These are phyloP conservation scores for Drosophila nannoptera DNA, from an alignment of 1,140 invertebrate genomes.

Conservation along the genomic window DNA sequence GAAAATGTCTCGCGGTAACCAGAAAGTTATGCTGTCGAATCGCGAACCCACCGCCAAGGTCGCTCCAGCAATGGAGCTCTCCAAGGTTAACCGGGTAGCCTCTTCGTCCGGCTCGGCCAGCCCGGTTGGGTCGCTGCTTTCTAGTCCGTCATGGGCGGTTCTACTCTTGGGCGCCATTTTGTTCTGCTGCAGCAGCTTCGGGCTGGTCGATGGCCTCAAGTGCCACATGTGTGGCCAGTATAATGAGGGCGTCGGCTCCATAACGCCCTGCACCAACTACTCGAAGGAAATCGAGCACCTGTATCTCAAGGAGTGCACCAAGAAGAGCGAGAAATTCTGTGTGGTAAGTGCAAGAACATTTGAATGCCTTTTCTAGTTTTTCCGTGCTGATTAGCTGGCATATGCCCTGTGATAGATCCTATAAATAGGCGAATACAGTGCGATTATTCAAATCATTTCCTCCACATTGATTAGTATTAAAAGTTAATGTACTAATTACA, in stretches of 20 bases:
- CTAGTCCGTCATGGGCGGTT: conserved; percentile 4
- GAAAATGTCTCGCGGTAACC: conserved; percentile 60
- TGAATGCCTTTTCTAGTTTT: neutral
- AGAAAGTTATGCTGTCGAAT: conserved; percentile 59
- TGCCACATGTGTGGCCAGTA: conserved; percentile 89
- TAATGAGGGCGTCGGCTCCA: conserved; percentile 89
- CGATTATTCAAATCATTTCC: no score
- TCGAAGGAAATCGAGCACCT: conserved; percentile 82
- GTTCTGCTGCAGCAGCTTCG: conserved; percentile 56
- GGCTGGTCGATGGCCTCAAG: conserved; percentile 80
- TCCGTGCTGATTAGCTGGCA: neutral
- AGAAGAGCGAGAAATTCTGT: conserved; percentile 83
- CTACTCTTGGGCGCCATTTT: conserved; percentile 51
- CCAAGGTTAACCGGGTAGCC: conserved; percentile 39
- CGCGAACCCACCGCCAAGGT: conserved; percentile 26
- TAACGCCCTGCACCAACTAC: conserved; percentile 88
- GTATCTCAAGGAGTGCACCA: conserved; percentile 84
- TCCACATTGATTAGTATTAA: no score
- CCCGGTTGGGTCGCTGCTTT: conserved; percentile 19
- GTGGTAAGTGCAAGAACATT: conserved; percentile 82
- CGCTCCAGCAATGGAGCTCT: conserved; percentile 21
- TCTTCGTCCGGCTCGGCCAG: no score
- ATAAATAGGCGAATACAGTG: no score
- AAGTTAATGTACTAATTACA: no score
- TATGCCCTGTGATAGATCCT: no score